Evolutionary conservation across 2,797 vertebrate genomes (phyloP).

Genomic region (Antennarius maculatus): DNA sequence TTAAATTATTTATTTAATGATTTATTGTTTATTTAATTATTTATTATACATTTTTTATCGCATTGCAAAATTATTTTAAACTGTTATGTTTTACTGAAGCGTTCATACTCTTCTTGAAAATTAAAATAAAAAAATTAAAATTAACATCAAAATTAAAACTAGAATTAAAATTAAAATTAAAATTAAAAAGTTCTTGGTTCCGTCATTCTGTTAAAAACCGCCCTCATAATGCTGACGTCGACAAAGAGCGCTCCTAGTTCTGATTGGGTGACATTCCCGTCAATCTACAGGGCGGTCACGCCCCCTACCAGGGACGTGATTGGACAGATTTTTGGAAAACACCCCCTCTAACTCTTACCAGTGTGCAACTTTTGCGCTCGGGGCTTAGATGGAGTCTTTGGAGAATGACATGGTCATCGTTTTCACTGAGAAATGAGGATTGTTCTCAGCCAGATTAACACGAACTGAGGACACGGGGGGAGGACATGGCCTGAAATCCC

Average conservation of each 20-base stretch:
- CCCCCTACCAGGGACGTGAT: conserved; percentile 44
- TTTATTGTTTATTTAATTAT: too few relatives aligned
- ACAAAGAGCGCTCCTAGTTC: conserved; percentile 41
- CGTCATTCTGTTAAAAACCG: too few relatives aligned
- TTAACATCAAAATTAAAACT: too few relatives aligned
- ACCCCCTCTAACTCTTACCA: conserved; percentile 44
- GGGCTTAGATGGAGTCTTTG: conserved; percentile 70
- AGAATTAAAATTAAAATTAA: too few relatives aligned
- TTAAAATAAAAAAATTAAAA: too few relatives aligned
- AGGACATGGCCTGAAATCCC: conserved; percentile 66
- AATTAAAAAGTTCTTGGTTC: too few relatives aligned
- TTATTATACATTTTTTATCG: too few relatives aligned
- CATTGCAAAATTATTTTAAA: too few relatives aligned
- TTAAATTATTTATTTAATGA: too few relatives aligned
- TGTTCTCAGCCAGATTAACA: conserved; percentile 35
- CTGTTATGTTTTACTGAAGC: too few relatives aligned
- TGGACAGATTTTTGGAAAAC: conserved; percentile 40
- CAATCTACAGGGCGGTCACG: conserved; percentile 43
- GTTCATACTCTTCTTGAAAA: too few relatives aligned
- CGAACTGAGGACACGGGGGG: conserved; percentile 17
- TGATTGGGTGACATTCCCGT: conserved; percentile 45
- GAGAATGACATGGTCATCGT: conserved; percentile 45
- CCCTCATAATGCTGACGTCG: conserved; percentile 6
- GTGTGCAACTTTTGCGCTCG: conserved; percentile 47
- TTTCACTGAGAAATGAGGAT: conserved; percentile 48